A percentile compares a stretch with the other conserved stretches of the same genome.
Conservation (phyloP, 1,140 invertebrate species). For the Lucilia cuprina region DNA sequence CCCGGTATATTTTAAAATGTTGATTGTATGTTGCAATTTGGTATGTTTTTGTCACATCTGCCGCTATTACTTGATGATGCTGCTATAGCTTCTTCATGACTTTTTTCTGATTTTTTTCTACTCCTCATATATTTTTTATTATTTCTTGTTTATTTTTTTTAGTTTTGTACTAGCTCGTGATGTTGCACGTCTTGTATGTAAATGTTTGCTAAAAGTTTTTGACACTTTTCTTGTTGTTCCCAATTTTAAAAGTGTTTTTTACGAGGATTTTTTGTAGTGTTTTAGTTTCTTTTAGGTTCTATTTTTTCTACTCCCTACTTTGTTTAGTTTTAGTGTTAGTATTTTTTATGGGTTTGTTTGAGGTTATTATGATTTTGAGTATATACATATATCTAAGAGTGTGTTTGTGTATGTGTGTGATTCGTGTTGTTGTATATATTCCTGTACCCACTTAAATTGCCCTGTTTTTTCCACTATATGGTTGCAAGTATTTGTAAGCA, state of each 20-base stretch:
- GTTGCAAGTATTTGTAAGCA: background rate
- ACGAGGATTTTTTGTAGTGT: no score
- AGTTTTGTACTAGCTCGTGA: background rate
- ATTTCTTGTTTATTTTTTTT: background rate
- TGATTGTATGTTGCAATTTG: background rate
- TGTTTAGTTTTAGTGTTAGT: background rate
- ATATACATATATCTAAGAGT: background rate
- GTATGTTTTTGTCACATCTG: conserved; percentile 5
- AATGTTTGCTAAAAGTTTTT: conserved; percentile 12
- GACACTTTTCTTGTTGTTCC: conserved; percentile 12
- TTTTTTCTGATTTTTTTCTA: background rate
- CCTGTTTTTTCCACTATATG: conserved; percentile 2
- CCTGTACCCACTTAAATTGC: conserved; percentile 26
- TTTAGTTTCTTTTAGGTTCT: no score
- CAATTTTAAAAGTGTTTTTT: background rate
- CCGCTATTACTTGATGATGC: conserved; percentile 4
- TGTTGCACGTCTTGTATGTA: conserved; percentile 1
- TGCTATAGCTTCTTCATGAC: background rate
- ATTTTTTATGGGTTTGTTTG: background rate
- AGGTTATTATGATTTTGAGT: background rate
- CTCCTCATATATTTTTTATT: no score
- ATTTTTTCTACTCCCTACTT: background rate
- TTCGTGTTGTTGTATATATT: background rate
- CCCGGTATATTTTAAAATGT: background rate
- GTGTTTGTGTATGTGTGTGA: background rate